Evolutionary conservation across 2,888 invertebrate genomes (phyloP).

Genomic region (Ecliptopera silaceata): DNA sequence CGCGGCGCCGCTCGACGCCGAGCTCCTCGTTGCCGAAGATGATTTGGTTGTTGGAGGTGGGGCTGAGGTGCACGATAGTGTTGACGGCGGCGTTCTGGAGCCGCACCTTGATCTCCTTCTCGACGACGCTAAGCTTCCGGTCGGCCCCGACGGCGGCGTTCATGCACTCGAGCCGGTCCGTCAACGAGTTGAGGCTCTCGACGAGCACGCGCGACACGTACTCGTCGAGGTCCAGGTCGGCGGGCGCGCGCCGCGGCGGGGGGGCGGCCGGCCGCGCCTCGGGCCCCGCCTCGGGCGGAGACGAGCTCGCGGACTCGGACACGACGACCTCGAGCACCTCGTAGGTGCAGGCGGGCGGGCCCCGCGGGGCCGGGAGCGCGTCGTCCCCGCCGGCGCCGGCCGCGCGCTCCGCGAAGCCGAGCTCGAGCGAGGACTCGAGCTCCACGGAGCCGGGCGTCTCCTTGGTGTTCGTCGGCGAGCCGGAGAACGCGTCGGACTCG

Average conservation of each 20-base stretch:
- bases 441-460: constrained; percentile 39
- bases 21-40: constrained; percentile 77
- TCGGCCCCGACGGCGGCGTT: constrained; percentile 66
- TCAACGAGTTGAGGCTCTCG: constrained; percentile 76
- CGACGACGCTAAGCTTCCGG: constrained; percentile 70
- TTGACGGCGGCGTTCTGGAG: constrained; percentile 76
- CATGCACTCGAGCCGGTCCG: constrained; percentile 74
- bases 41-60: constrained; percentile 75
- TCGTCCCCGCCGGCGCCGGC: constrained; percentile 49
- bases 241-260: background rate
- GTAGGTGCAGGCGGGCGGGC: constrained; percentile 49
- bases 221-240: constrained; percentile 69
- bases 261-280: constrained; percentile 23
- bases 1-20: constrained; percentile 51
- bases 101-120: constrained; percentile 79
- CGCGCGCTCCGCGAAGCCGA: constrained; percentile 46
- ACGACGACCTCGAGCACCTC: constrained; percentile 75
- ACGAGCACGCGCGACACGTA: constrained; percentile 80
- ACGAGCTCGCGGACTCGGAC: constrained; percentile 62
- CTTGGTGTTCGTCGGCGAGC: constrained; percentile 56
- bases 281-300: constrained; percentile 32
- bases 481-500: constrained; percentile 55
- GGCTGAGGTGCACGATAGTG: constrained; percentile 76
- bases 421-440: constrained; percentile 10
- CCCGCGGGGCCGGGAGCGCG: constrained; percentile 37